Conservation (phyloP, 2,888 invertebrate genomes). For the Macaria notata region DNA sequence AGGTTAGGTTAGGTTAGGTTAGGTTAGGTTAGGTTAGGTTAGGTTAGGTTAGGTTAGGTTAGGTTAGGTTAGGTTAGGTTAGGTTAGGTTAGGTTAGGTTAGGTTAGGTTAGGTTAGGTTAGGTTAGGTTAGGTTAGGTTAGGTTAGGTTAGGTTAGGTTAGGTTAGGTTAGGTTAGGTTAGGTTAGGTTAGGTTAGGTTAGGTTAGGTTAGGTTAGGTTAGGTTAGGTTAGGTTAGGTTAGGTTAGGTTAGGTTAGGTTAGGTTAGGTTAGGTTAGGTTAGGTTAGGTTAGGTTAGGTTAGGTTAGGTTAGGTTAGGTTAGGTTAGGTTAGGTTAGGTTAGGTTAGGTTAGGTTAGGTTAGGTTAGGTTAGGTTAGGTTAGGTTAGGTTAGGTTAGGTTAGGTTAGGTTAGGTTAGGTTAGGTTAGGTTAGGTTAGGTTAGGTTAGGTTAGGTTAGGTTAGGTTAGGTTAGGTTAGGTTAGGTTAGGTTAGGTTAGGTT, state of each 20-base stretch:
- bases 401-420: conserved; percentile 34
- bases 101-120: conserved; percentile 38
- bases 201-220: conserved; percentile 32
- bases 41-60: conserved; percentile 26
- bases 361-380: conserved; percentile 33
- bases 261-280: conserved; percentile 29
- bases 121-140: conserved; percentile 33
- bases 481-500: conserved; percentile 36
- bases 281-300: conserved; percentile 20
- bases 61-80: conserved; percentile 31
- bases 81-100: conserved; percentile 17
- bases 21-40: conserved; percentile 29
- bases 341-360: conserved; percentile 32
- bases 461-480: conserved; percentile 30
- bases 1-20: conserved; percentile 31
- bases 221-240: conserved; percentile 35
- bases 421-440: conserved; percentile 36
- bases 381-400: conserved; percentile 32
- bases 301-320: conserved; percentile 26
- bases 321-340: conserved; percentile 32
- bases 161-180: conserved; percentile 16
- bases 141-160: conserved; percentile 16
- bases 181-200: conserved; percentile 16
- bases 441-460: conserved; percentile 29
- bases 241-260: conserved; percentile 34